Evolutionary conservation across 2,113 vertebrate genomes (phyloP).

Genomic region (Hepsetus odoe): DNA sequence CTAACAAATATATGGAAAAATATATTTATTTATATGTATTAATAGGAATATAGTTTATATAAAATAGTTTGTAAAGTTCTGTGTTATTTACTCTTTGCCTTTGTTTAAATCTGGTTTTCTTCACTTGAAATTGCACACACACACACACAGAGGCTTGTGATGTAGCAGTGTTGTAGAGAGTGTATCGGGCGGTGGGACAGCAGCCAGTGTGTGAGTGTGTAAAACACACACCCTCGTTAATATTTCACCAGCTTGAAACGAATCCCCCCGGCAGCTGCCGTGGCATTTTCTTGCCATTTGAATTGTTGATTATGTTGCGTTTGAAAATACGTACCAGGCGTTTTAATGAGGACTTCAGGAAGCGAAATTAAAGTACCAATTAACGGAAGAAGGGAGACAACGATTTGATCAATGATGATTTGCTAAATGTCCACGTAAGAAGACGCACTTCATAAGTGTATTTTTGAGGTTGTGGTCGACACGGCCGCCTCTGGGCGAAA

Average conservation of each 20-base stretch:
- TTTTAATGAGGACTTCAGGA: constrained; percentile 49
- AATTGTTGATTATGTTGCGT: constrained; percentile 40
- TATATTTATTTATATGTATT: too few species aligned
- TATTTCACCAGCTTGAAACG: constrained; percentile 54
- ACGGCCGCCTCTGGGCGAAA: neutral
- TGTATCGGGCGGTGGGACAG: constrained; percentile 36
- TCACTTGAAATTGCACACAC: too few species aligned
- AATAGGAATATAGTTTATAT: too few species aligned
- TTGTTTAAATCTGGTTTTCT: too few species aligned
- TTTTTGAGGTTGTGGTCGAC: neutral
- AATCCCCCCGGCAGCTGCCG: constrained; percentile 35
- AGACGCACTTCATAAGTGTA: too few species aligned
- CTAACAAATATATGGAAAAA: too few species aligned
- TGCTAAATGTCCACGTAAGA: too few species aligned
- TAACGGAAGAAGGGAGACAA: constrained; percentile 25
- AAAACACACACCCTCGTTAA: constrained; percentile 51
- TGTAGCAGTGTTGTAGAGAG: neutral
- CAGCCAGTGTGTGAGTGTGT: constrained; percentile 47
- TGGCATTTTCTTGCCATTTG: constrained; percentile 41
- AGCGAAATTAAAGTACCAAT: constrained; percentile 35
- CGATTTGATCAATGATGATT: constrained; percentile 20
- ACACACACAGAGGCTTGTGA: neutral
- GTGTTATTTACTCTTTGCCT: too few species aligned
- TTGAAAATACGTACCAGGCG: constrained; percentile 40
- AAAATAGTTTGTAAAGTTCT: too few species aligned